Conservation (phyloP, 2,797 vertebrate species). For the Pantherophis alleghaniensis region DNA sequence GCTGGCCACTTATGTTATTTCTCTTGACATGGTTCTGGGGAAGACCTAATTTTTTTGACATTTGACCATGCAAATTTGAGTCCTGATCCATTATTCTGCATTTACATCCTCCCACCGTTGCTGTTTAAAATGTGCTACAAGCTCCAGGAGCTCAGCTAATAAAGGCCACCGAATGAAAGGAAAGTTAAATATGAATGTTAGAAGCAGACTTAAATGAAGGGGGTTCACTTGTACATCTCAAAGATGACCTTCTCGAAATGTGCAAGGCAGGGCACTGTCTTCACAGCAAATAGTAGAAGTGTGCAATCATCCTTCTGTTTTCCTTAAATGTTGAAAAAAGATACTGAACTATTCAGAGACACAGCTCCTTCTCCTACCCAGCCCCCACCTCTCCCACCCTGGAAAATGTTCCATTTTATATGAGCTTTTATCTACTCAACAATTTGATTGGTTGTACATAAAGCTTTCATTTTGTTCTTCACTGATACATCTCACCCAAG, state of each 20-base stretch:
- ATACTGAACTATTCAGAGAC: slow-evolving; percentile 58
- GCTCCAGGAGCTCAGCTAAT: slow-evolving; percentile 82
- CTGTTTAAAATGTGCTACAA: slow-evolving; percentile 85
- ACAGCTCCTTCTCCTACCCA: neutral
- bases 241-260: slow-evolving; percentile 74
- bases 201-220: slow-evolving; percentile 79
- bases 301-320: slow-evolving; percentile 47
- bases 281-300: slow-evolving; percentile 66
- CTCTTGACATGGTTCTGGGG: slow-evolving; percentile 96
- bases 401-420: slow-evolving; percentile 64
- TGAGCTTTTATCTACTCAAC: slow-evolving; percentile 41
- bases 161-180: slow-evolving; percentile 82
- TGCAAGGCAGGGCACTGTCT: slow-evolving; percentile 57
- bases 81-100: slow-evolving; percentile 99
- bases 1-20: slow-evolving; percentile 94
- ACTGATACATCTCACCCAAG: slow-evolving; percentile 43
- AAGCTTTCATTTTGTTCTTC: slow-evolving; percentile 50
- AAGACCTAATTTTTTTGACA: slow-evolving; percentile 99
- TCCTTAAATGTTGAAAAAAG: slow-evolving; percentile 41
- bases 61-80: slow-evolving; percentile 99
- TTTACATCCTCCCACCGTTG: slow-evolving; percentile 90
- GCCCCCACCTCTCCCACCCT: slow-evolving; percentile 15
- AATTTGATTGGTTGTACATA: slow-evolving; percentile 55
- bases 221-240: slow-evolving; percentile 69
- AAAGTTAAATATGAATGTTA: slow-evolving; percentile 84